Evolutionary conservation across 1,140 invertebrate genomes (phyloP), one percentile per base, ranked within the genome.

Genomic region (Drosophila lowei): DNA sequence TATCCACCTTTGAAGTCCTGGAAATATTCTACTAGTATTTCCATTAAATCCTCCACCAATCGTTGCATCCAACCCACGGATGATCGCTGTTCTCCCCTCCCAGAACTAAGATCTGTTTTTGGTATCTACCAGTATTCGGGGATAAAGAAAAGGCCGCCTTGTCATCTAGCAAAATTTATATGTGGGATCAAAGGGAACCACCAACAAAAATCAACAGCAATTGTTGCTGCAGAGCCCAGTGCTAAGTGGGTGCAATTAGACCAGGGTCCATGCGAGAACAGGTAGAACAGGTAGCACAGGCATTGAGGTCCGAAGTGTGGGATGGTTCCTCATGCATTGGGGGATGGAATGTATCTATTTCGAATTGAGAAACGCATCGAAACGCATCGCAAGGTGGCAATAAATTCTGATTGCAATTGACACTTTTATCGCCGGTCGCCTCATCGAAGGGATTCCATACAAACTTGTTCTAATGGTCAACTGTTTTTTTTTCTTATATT

Each of bases 191-290:
- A 52, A 58, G 67, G 63, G 65, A 38, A 63, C 47, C 30, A 30
- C 1, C 18, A 38, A 47, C 56, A 57, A 77, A 73, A 85, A 81
- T 86, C 77, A 86, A 85, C 77, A 66, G 50, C 73, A 85, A 85
- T 86, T 85, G 77, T 85, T 85, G 61, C 13, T 72, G 47, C 47
- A 42, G 47, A 44, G 70, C 55, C 63, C 67, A 80, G 77, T 85
- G 81, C 81, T 85, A 85, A 85, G 81, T 85, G 81, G 78, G 44
- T 85, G 73, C 81, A 85, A 85, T 85, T 85, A 85, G 83, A 80
- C 57, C 47, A 59, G 58, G 16, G 54, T 15, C 25, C 34, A 13
- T 13, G 4, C 38, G 23, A 4, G 46, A 41, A 52, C 79, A 78
- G 79, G 76, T 65, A 84, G 34, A 66, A 64, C 49, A 73, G 49